phyloP scores from a whole-genome alignment of 2,113 vertebrate genomes.

The Psilopogon haemacephalus region DNA sequence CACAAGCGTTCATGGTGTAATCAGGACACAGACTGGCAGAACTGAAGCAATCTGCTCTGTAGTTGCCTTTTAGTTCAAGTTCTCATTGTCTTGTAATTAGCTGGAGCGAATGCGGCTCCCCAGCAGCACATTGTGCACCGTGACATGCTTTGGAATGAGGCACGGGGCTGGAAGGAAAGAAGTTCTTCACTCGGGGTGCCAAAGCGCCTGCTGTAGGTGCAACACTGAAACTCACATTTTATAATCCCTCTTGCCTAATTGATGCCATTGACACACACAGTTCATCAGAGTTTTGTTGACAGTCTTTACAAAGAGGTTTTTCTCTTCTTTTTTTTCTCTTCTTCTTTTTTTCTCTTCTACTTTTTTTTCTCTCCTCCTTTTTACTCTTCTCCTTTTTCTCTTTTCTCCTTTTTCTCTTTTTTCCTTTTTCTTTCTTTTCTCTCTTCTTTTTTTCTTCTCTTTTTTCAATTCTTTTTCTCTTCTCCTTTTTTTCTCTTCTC shows the following conservation, averaged over 20 bases:
- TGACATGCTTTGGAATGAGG: conserved; percentile 53
- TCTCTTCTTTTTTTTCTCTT: too few relatives aligned
- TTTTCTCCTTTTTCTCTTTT: too few relatives aligned
- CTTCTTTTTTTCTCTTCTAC: too few relatives aligned
- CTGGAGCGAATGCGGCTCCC: conserved; percentile 58
- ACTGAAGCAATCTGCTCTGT: conserved; percentile 47
- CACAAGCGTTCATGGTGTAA: conserved; percentile 22
- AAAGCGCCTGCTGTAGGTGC: conserved; percentile 60
- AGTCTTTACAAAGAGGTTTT: too few relatives aligned
- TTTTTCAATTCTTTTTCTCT: too few relatives aligned
- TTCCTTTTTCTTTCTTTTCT: too few relatives aligned
- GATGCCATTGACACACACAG: conserved; percentile 72
- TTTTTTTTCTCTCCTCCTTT: too few relatives aligned
- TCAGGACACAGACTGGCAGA: conserved; percentile 27
- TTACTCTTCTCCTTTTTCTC: too few relatives aligned
- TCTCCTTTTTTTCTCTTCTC: too few relatives aligned
- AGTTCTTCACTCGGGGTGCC: conserved; percentile 42
- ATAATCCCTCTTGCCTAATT: conserved; percentile 70
- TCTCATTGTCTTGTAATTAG: conserved; percentile 72
- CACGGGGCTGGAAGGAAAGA: conserved; percentile 41
- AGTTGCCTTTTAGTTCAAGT: conserved; percentile 50
- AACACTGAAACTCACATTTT: conserved; percentile 63
- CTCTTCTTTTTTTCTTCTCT: too few relatives aligned
- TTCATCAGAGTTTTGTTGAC: conserved; percentile 65
- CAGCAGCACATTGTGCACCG: conserved; percentile 27